Conservation (phyloP, 2,113 vertebrate species). For the Neotoma lepida region DNA sequence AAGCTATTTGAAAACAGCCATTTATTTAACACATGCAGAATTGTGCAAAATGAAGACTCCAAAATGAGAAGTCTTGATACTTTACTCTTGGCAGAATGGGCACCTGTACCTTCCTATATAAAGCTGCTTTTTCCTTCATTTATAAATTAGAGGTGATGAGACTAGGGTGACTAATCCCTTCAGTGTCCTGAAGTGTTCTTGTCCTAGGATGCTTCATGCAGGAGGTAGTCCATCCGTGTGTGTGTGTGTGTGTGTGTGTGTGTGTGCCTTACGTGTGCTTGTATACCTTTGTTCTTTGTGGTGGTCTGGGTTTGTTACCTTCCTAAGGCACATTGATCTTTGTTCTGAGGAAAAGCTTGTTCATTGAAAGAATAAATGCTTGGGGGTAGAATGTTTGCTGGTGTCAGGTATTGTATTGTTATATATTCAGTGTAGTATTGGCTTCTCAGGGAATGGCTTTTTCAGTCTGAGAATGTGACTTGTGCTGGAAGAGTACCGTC, state of each 20-base stretch:
- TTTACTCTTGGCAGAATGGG: not conserved
- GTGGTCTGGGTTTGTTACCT: constrained; percentile 7
- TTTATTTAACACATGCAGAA: constrained; percentile 28
- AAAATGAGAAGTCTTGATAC: constrained; percentile 18
- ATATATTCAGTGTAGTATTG: not conserved
- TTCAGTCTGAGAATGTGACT: constrained; percentile 31
- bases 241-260: too few species aligned
- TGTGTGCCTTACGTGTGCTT: not conserved
- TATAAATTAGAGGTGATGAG: constrained; percentile 43
- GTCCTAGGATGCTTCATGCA: constrained; percentile 47
- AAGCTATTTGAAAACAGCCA: not conserved
- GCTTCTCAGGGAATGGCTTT: constrained; percentile 39
- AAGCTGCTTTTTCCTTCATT: not conserved
- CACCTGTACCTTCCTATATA: not conserved
- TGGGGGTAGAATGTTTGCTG: not conserved
- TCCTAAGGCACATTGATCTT: constrained; percentile 10
- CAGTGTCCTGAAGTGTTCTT: constrained; percentile 48
- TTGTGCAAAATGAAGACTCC: constrained; percentile 50
- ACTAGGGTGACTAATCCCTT: constrained; percentile 35
- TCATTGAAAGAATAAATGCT: constrained; percentile 15
- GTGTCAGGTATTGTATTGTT: not conserved
- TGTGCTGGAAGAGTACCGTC: not conserved
- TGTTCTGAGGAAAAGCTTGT: not conserved
- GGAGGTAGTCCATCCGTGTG: not conserved
- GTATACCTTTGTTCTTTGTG: not conserved